These are phyloP conservation scores for Martes martes DNA, from an alignment of 2,113 vertebrate genomes.

Conservation along the genomic window DNA sequence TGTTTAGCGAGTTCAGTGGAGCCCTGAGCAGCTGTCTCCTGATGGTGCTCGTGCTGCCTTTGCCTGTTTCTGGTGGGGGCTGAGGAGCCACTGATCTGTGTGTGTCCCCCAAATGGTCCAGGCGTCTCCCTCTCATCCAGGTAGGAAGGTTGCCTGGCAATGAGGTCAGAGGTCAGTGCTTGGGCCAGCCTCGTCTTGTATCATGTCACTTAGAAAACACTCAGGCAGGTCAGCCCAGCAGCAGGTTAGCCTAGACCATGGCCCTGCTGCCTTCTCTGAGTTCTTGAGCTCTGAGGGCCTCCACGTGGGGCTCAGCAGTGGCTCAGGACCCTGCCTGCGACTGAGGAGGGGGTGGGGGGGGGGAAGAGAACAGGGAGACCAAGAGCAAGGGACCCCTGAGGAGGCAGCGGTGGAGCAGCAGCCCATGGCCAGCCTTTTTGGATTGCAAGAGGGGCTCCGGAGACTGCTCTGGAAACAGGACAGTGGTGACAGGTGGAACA, in stretches of 20 bases:
- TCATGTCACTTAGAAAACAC: background rate
- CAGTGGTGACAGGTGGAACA: background rate
- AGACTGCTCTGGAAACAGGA: background rate
- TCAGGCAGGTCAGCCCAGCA: rapidly evolving
- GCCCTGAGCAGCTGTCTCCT: background rate
- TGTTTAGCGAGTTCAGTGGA: background rate
- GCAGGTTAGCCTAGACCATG: background rate
- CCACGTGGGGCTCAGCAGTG: background rate
- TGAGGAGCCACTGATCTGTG: background rate
- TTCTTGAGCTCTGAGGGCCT: background rate
- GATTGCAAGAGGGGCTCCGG: background rate
- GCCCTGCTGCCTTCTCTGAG: background rate
- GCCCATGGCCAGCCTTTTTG: background rate
- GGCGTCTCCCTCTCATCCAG: background rate
- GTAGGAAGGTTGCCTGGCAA: background rate
- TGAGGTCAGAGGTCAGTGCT: background rate
- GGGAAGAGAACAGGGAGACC: background rate
- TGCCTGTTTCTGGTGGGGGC: background rate
- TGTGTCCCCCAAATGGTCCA: background rate
- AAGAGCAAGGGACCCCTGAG: background rate
- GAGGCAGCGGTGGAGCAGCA: background rate
- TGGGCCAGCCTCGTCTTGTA: background rate
- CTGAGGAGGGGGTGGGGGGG: background rate
- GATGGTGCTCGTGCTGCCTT: background rate
- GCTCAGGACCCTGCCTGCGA: background rate